A percentile compares a stretch with the other conserved stretches of the same genome.
These are phyloP conservation scores for Orchesellides sinensis DNA, from an alignment of 2,888 invertebrate species.

Conservation along the genomic window DNA sequence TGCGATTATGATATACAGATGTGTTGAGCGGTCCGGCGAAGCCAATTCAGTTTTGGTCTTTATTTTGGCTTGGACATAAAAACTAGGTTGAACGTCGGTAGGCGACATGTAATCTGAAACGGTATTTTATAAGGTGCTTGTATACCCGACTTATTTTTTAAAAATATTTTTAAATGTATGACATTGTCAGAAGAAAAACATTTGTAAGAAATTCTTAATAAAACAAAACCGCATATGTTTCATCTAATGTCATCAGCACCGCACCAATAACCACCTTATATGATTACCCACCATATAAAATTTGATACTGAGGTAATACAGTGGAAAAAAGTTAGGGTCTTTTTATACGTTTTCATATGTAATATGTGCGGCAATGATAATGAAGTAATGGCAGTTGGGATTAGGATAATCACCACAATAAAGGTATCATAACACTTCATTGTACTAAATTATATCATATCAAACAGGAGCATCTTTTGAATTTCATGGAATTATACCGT, in stretches of 20 bases:
- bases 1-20: no score
- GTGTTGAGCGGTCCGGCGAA: no score
- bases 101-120: no score
- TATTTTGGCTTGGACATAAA: no score
- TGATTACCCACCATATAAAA: slow-evolving; percentile 50
- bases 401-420: no score
- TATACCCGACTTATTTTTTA: no score
- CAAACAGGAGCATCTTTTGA: background rate
- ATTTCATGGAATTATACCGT: background rate
- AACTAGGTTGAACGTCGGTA: no score
- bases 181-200: no score
- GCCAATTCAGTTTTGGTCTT: no score
- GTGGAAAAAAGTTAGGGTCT: slow-evolving; percentile 6
- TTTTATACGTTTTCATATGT: background rate
- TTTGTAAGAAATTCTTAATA: no score
- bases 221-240: slow-evolving; percentile 41
- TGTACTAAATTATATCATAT: slow-evolving; percentile 56
- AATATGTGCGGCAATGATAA: background rate
- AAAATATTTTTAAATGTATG: no score
- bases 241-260: slow-evolving; percentile 33
- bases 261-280: slow-evolving; percentile 52
- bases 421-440: slow-evolving; percentile 29
- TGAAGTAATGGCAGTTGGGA: slow-evolving; percentile 47
- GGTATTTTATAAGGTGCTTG: no score
- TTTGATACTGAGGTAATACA: slow-evolving; percentile 4